Evolutionary conservation across 2,113 vertebrate genomes (phyloP), one percentile per base, ranked within the genome.

Genomic region (Crypturellus undulatus): DNA sequence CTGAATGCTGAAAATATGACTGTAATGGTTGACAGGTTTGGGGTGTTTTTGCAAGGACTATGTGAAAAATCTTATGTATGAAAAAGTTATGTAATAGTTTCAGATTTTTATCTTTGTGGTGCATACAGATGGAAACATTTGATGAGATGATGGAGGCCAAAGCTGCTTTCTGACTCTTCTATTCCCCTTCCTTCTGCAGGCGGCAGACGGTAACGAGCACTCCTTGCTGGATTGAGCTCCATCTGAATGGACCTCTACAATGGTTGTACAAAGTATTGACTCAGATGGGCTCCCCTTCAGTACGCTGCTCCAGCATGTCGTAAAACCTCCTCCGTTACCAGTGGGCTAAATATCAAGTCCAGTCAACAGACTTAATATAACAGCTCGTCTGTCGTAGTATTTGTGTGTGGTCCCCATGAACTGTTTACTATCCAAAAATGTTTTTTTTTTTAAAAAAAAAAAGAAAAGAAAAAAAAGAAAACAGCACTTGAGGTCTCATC

Each of bases 261-360:
- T 99, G 99, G 99, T 88, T 99, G 98, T 99, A 99, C 97, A 99
- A 99, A 98, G 99, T 99, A 91, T 98, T 99, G 98, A 99, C 99
- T 97, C 99, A 99, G 96, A 99, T 99, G 99, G 99, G 99, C 60
- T 99, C 99, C 40, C 99, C 99, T 58, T 99, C 99, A 93, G 99
- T 99, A 90, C 99, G 99, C 92, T 99, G 99, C 94, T 99, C 99
- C 89, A 99, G 99, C 97, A 99, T 99, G 99, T 99, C 99, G 24
- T 99, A 99, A 99, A 92, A 79, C 91, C 89, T 95, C 95, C 96
- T 93, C 78, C 47, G 0, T 84, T 62, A 76, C 38, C 91, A 81
- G 90, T 84, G 96, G 96, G 93, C 87, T 92, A 96, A 95, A 97
- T 93, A 79, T 32, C n/a, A 25, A 97, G 97, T 97, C 96, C 95